Evolutionary conservation across 1,140 invertebrate species (phyloP).

Genomic region (Cherax destructor): DNA sequence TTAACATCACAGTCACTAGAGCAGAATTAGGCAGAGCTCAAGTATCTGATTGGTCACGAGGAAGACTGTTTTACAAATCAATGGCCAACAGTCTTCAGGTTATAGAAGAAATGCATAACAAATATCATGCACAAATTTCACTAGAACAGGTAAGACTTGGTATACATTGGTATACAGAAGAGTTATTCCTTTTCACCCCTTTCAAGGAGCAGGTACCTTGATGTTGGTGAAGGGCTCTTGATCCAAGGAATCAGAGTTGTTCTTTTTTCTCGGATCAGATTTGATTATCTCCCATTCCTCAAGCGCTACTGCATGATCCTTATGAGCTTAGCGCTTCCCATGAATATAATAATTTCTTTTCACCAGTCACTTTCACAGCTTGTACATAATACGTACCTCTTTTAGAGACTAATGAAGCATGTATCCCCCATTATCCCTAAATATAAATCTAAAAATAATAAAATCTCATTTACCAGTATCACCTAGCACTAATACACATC

Average conservation of each 20-base stretch:
- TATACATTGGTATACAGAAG: no score
- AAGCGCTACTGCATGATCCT: no score
- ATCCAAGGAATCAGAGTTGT: no score
- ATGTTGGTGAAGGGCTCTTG: no score
- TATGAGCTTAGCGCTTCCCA: no score
- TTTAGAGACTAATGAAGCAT: conserved; percentile 4
- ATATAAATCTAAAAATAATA: conserved; percentile 5
- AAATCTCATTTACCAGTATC: background rate
- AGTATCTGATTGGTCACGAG: background rate
- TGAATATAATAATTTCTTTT: background rate
- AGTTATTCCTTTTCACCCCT: no score
- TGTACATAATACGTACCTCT: background rate
- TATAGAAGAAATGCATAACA: background rate
- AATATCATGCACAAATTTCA: background rate
- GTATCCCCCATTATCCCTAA: background rate
- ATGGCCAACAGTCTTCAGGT: background rate
- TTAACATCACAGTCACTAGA: background rate
- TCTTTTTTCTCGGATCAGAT: no score
- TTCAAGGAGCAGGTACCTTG: no score
- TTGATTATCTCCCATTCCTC: no score
- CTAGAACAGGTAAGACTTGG: background rate
- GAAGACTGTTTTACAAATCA: background rate
- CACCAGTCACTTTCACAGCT: background rate
- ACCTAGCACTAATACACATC: background rate
- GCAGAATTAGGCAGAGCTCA: background rate